Conservation (phyloP, 2,888 invertebrate species). For the Tetrapedia diversipes region DNA sequence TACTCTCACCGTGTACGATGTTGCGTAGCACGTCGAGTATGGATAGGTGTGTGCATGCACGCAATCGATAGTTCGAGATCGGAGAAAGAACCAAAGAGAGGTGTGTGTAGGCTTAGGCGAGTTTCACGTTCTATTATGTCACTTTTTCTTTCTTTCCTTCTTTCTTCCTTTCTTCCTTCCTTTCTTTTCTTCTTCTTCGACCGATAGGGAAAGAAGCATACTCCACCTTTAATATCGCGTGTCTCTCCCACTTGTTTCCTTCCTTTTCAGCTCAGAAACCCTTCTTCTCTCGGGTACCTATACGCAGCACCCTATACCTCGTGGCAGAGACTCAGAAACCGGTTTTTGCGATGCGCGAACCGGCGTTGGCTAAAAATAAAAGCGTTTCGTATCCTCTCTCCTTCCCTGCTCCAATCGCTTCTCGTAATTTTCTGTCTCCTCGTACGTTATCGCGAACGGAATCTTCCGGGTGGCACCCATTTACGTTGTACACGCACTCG, state of each 20-base stretch:
- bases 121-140: conserved; percentile 66
- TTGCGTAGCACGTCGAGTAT: conserved; percentile 43
- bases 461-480: conserved; percentile 32
- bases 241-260: conserved; percentile 48
- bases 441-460: conserved; percentile 29
- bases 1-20: conserved; percentile 28
- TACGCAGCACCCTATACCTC: conserved; percentile 55
- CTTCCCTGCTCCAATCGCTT: conserved; percentile 50
- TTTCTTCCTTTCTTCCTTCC: too few species aligned
- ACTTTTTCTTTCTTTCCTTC: conserved; percentile 64
- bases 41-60: conserved; percentile 56
- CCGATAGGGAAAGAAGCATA: conserved; percentile 7
- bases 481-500: conserved; percentile 9
- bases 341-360: conserved; percentile 77
- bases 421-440: conserved; percentile 66
- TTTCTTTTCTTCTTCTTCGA: too few species aligned
- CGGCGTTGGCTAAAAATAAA: conserved; percentile 70
- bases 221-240: conserved; percentile 49
- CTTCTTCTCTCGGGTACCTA: conserved; percentile 51
- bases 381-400: conserved; percentile 53
- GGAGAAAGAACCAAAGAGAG: conserved; percentile 35
- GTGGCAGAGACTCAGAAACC: conserved; percentile 66
- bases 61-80: conserved; percentile 61
- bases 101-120: conserved; percentile 51
- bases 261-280: conserved; percentile 52